Conservation (phyloP, 1,140 invertebrate genomes). For the Vanessa tameamea region DNA sequence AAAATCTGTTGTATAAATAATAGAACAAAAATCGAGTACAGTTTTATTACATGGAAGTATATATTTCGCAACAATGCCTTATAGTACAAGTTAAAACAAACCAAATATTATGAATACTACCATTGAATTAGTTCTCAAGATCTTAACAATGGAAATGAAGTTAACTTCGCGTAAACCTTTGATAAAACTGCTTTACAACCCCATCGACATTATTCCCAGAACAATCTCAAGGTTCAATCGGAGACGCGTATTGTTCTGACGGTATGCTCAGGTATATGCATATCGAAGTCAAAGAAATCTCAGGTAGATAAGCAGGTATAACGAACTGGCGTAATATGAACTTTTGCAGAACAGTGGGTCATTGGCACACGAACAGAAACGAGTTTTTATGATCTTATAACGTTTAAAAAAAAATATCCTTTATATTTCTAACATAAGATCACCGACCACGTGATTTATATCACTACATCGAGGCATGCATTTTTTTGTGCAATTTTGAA, state of each 20-base stretch:
- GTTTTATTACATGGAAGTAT: no score
- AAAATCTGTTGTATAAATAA: no score
- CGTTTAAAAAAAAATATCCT: neutral
- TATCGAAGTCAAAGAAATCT: constrained; percentile 1
- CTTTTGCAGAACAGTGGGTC: constrained; percentile 4
- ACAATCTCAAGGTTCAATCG: constrained; percentile 20
- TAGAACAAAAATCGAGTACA: no score
- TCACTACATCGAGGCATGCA: neutral
- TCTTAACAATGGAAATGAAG: neutral
- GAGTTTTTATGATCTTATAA: constrained; percentile 1
- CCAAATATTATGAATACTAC: neutral
- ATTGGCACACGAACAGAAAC: constrained; percentile 11
- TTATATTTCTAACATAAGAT: neutral
- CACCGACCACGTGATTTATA: neutral
- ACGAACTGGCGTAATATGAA: constrained; percentile 5
- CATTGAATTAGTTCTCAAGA: neutral
- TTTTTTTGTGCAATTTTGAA: neutral
- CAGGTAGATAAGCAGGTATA: constrained; percentile 27
- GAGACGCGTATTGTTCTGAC: constrained; percentile 10
- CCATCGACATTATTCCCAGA: constrained; percentile 12
- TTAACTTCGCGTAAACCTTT: constrained; percentile 9
- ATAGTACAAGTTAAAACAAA: neutral
- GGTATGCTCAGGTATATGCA: constrained; percentile 17
- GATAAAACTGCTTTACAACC: constrained; percentile 9
- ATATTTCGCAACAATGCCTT: neutral